phyloP scores from a whole-genome alignment of 2,113 vertebrate species.

The Ramphastos sulfuratus region DNA sequence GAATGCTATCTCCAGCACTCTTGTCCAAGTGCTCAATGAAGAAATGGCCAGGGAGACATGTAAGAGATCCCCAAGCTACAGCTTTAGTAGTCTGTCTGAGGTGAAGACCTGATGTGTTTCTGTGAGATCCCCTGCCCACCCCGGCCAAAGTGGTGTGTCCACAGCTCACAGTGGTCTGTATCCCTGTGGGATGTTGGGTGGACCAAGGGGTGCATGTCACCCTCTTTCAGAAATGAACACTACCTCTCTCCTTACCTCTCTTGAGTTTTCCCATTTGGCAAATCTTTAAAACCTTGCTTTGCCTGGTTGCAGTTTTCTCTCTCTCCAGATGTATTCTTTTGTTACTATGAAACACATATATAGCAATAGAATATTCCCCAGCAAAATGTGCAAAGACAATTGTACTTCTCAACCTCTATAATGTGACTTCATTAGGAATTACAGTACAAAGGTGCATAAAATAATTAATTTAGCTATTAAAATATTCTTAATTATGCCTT shows the following conservation, averaged over 20 bases:
- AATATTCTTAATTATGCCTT: background rate
- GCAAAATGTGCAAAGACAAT: background rate
- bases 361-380: background rate
- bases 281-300: background rate
- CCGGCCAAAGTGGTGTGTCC: rapidly evolving
- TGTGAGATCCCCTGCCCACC: background rate
- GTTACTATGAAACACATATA: background rate
- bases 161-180: rapidly evolving
- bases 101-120: background rate
- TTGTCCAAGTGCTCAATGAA: background rate
- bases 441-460: background rate
- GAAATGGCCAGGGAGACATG: background rate
- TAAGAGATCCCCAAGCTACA: background rate
- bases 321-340: background rate
- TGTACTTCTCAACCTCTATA: background rate
- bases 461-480: background rate
- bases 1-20: background rate
- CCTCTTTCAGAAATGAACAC: background rate
- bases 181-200: rapidly evolving
- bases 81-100: rapidly evolving
- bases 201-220: background rate
- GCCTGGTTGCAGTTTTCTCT: background rate
- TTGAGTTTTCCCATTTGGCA: background rate
- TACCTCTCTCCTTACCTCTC: background rate
- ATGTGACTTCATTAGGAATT: background rate